phyloP scores from a whole-genome alignment of 2,888 invertebrate species.

The Harmothoe impar region DNA sequence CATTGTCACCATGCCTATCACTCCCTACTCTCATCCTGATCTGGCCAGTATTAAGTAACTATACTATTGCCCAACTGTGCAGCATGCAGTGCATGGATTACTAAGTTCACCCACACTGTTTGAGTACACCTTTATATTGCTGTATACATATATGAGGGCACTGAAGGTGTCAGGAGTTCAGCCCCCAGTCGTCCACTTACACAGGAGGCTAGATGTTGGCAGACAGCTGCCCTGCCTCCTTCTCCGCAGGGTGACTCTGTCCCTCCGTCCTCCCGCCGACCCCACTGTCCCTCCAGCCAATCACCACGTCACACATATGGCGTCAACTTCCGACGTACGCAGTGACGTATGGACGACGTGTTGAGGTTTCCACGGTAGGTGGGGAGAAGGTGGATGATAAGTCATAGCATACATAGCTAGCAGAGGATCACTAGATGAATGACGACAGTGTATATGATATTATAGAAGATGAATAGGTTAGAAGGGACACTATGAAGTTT shows the following conservation, averaged over 20 bases:
- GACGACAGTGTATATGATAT: no score
- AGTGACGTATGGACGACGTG: neutral
- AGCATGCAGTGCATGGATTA: neutral
- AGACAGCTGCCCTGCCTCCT: conserved; percentile 9
- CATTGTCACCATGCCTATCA: no score
- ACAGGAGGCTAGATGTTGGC: neutral
- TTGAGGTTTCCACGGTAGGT: neutral
- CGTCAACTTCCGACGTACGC: neutral
- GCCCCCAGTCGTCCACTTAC: neutral
- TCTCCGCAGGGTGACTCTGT: conserved; percentile 12
- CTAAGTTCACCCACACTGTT: neutral
- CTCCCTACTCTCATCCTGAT: no score
- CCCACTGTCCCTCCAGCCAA: conserved; percentile 20
- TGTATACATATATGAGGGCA: neutral
- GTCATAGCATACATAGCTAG: no score
- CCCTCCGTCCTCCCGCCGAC: neutral
- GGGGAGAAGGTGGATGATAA: neutral
- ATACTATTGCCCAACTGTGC: neutral
- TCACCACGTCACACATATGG: conserved; percentile 28
- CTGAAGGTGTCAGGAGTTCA: conserved; percentile 1
- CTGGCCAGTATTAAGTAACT: no score
- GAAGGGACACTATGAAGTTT: no score
- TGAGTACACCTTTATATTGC: neutral
- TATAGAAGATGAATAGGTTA: no score
- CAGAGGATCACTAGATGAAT: no score